These are phyloP conservation scores for Leptodirus hochenwartii DNA, from an alignment of 2,888 invertebrate genomes.

Conservation along the genomic window DNA sequence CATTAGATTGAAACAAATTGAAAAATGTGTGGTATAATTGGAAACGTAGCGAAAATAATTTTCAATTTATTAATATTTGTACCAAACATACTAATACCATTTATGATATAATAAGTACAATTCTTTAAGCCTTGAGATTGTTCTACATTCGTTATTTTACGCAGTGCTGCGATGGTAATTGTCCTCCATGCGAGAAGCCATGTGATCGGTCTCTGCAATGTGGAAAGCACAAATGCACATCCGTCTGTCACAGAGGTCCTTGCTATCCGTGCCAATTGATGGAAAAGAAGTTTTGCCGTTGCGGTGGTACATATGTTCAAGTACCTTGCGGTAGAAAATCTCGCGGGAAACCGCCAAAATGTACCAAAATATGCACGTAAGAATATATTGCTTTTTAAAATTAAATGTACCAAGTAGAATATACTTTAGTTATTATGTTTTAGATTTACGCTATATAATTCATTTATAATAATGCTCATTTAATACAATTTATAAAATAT, in stretches of 20 bases:
- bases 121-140: no score
- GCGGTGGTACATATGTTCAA: slow-evolving; percentile 55
- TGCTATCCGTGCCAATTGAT: slow-evolving; percentile 71
- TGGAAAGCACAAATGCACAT: slow-evolving; percentile 70
- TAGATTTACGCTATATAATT: no score
- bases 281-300: slow-evolving; percentile 57
- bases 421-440: slow-evolving; percentile 1
- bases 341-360: slow-evolving; percentile 61
- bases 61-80: no score
- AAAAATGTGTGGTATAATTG: no score
- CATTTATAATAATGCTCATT: no score
- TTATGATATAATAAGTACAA: no score
- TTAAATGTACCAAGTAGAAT: neutral
- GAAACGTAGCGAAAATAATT: no score
- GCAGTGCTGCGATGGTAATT: slow-evolving; percentile 73
- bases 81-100: no score
- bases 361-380: slow-evolving; percentile 52
- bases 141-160: slow-evolving; percentile 16
- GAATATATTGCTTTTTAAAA: slow-evolving; percentile 11
- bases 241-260: slow-evolving; percentile 62
- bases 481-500: no score
- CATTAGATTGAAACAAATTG: no score
- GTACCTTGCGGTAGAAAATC: slow-evolving; percentile 78
- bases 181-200: slow-evolving; percentile 65
- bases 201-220: slow-evolving; percentile 73